Evolutionary conservation across 2,888 invertebrate species (phyloP), one percentile per base, ranked within the genome.

Genomic region (Nysson spinosus): DNA sequence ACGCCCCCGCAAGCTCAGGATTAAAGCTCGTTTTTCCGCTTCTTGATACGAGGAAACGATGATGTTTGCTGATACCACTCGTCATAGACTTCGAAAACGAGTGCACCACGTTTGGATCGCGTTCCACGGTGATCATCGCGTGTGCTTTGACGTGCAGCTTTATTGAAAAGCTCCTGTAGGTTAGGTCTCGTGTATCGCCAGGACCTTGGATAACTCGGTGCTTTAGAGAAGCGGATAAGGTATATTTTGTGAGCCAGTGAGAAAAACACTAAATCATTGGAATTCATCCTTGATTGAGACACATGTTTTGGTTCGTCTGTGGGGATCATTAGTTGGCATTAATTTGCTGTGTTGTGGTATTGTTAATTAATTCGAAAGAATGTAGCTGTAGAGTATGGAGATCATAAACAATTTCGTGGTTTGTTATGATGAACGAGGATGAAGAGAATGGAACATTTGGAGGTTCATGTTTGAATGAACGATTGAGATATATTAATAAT

Each of bases 1-100:
- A 40, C 49, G 71, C 58, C 49, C 61, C 46, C 44, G 57, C 68
- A 57, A 56, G 56, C 68, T 70, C 28, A 34, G 20, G 64, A 43
- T 52, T 51, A 46, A 44, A 52, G 40, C 47, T 58, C 42, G 40
- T 26, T n/a, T 40, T 28, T 44, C 50, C 14, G 5, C 14, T 24
- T 28, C 9, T 42, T 19, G 9, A 11, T 9, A 17, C 5, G 16
- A 19, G 14, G 3, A 34, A 47, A 56, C 50, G 39, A 65, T 65
- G 65, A 24, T 50, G 12, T 19, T n/a, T 42, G 20, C 26, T 26
- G 37, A 55, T 22, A 11, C 14, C 9, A n/a, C n/a, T n/a, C n/a
- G n/a, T n/a, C n/a, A n/a, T n/a, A n/a, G n/a, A n/a, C 37, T 22
- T 12, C 35, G 19, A 3, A 35, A 24, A 26, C 9, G 11, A 22